Evolutionary conservation across 2,113 vertebrate species (phyloP).

Genomic region (Noctilio leporinus): DNA sequence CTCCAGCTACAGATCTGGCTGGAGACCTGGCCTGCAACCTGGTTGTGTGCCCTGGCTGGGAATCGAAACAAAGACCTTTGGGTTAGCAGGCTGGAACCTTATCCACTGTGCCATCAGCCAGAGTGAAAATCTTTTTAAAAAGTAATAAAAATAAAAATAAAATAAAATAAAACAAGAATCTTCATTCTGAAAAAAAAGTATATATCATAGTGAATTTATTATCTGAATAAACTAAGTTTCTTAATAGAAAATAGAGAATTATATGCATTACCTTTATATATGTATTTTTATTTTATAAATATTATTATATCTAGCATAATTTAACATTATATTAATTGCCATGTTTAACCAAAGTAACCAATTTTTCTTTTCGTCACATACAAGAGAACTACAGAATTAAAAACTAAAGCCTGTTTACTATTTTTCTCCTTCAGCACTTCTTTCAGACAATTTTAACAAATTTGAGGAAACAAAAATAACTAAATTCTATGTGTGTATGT

Average conservation of each 20-base stretch:
- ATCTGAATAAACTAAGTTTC: neutral
- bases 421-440: neutral
- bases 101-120: too few species aligned
- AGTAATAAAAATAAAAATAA: too few species aligned
- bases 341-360: neutral
- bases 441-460: slow-evolving; percentile 8
- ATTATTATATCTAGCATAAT: neutral
- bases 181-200: neutral
- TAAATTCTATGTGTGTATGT: neutral
- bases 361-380: neutral
- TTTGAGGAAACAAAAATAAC: neutral
- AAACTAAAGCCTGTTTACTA: neutral
- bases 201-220: neutral
- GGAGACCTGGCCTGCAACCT: too few species aligned
- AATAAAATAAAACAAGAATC: too few species aligned
- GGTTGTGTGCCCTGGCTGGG: too few species aligned
- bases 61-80: too few species aligned
- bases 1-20: too few species aligned
- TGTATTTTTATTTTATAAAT: neutral
- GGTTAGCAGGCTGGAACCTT: too few species aligned
- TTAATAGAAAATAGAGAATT: neutral
- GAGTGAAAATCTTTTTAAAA: too few species aligned
- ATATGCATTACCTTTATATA: neutral
- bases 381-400: neutral
- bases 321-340: neutral